phyloP scores from a whole-genome alignment of 2,113 vertebrate genomes.

The Malaclemys terrapin region DNA sequence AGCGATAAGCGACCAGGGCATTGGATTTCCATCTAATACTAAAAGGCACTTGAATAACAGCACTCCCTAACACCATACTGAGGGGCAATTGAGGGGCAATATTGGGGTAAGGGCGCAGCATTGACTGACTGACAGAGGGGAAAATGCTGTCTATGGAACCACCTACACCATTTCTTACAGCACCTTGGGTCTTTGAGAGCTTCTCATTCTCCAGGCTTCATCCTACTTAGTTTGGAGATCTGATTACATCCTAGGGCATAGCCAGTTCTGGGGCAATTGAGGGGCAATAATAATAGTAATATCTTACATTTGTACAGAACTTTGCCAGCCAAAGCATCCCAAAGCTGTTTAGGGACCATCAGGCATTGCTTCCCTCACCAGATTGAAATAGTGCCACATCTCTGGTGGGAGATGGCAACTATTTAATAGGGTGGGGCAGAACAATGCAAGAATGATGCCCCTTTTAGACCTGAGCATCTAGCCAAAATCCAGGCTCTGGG shows the following conservation, averaged over 20 bases:
- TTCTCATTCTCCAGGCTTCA: not conserved
- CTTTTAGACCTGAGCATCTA: not conserved
- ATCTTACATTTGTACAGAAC: not conserved
- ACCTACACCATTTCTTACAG: not conserved
- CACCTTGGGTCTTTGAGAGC: not conserved
- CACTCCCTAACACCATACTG: accelerated
- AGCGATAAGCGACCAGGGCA: not conserved
- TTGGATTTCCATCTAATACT: not conserved
- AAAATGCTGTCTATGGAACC: not conserved
- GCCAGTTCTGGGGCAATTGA: not conserved
- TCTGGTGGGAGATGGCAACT: not conserved
- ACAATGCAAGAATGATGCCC: not conserved
- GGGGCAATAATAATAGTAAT: not conserved
- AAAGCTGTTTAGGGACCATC: not conserved
- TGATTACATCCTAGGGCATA: not conserved
- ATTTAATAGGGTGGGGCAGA: not conserved
- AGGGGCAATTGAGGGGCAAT: too few species aligned
- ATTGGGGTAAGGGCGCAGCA: accelerated
- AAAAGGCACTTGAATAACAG: not conserved
- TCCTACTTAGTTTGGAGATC: not conserved
- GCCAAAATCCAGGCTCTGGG: not conserved
- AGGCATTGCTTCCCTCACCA: not conserved
- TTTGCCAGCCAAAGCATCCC: not conserved
- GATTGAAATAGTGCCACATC: not conserved
- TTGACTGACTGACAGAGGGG: not conserved